Percentiles rank a stretch among this genome's conserved stretches.
phyloP scores from a whole-genome alignment of 2,888 invertebrate genomes.

The Mimumesa dahlbomi region DNA sequence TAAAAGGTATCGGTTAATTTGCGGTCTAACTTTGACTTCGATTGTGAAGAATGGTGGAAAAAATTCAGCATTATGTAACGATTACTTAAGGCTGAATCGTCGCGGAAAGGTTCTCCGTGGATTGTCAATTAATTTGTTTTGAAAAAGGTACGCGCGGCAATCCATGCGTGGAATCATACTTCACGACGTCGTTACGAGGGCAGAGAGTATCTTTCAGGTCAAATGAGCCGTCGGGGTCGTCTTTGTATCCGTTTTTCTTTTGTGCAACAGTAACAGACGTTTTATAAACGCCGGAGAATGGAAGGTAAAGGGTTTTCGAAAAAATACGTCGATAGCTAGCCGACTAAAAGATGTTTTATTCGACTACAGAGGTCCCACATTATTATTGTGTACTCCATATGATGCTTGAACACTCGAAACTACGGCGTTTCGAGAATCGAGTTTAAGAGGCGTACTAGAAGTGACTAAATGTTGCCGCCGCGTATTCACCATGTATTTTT shows the following conservation, averaged over 20 bases:
- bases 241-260: slow-evolving; percentile 62
- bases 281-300: slow-evolving; percentile 30
- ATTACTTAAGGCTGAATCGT: slow-evolving; percentile 31
- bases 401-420: slow-evolving; percentile 32
- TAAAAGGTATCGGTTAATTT: too few relatives aligned
- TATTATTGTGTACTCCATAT: slow-evolving; percentile 42
- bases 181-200: slow-evolving; percentile 33
- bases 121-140: slow-evolving; percentile 47
- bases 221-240: slow-evolving; percentile 65
- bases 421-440: slow-evolving; percentile 12
- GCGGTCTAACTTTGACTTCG: too few relatives aligned
- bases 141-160: slow-evolving; percentile 41
- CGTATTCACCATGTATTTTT: slow-evolving; percentile 24
- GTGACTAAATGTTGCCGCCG: slow-evolving; percentile 8
- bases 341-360: slow-evolving; percentile 57
- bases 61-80: neutral
- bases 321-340: slow-evolving; percentile 48
- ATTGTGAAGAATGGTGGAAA: neutral
- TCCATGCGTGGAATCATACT: slow-evolving; percentile 46
- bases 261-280: slow-evolving; percentile 46
- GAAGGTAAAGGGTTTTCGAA: slow-evolving; percentile 61
- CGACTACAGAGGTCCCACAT: slow-evolving; percentile 51
- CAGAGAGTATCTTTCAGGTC: slow-evolving; percentile 64
- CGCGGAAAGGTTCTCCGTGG: slow-evolving; percentile 32
- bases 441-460: slow-evolving; percentile 20